phyloP scores from a whole-genome alignment of 2,113 vertebrate species.

The Promerops cafer region DNA sequence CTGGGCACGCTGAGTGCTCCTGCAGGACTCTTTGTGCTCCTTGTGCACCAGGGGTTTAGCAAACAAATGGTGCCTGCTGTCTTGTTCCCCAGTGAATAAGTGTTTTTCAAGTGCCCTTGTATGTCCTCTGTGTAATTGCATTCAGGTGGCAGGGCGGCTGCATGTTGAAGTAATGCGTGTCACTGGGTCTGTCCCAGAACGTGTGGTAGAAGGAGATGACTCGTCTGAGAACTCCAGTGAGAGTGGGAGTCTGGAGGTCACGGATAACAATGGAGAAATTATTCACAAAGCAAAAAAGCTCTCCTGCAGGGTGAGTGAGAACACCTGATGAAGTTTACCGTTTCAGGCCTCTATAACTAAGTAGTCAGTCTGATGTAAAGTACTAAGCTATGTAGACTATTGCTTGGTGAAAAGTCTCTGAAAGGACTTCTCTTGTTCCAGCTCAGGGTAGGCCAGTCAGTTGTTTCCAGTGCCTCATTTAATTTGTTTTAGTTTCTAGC shows the following conservation, averaged over 20 bases:
- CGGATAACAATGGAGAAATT: slow-evolving; percentile 87
- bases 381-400: not conserved
- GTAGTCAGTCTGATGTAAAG: not conserved
- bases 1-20: accelerated
- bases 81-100: not conserved
- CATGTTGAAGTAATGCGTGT: slow-evolving; percentile 92
- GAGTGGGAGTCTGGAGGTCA: slow-evolving; percentile 88
- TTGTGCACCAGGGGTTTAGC: not conserved
- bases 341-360: not conserved
- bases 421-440: not conserved
- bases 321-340: not conserved
- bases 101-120: not conserved
- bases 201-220: slow-evolving; percentile 84
- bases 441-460: not conserved
- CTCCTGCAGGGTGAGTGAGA: slow-evolving; percentile 84
- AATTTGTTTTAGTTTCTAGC: not conserved
- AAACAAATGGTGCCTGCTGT: not conserved
- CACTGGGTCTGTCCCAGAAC: slow-evolving; percentile 85
- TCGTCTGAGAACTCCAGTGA: slow-evolving; percentile 97
- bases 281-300: slow-evolving; percentile 88
- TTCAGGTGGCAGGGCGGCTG: slow-evolving; percentile 90
- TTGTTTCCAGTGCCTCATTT: not conserved
- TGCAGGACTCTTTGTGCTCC: not conserved
- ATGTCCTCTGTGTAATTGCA: not conserved
- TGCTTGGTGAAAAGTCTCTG: not conserved